Conservation (phyloP, 37 sponge, comb jelly and placozoan species). For the Tethya wilhelma region DNA sequence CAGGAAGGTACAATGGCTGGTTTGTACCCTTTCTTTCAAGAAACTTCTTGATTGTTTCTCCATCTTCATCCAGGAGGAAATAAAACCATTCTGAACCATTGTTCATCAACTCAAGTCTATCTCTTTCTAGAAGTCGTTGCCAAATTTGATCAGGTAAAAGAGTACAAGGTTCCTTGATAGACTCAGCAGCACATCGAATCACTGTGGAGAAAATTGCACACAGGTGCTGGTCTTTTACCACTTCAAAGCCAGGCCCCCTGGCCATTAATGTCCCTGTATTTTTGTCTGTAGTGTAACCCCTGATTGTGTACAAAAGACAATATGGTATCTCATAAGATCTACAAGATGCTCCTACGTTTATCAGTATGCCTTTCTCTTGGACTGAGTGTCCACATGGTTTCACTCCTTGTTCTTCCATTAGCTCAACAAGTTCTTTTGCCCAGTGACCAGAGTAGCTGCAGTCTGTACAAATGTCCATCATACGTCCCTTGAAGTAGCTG, state of each 20-base stretch:
- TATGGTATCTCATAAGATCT: not conserved
- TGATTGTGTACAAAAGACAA: not conserved
- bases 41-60: conserved; percentile 6
- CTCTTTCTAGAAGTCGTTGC: not conserved
- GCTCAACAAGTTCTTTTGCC: conserved; percentile 26
- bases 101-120: not conserved
- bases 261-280: not conserved
- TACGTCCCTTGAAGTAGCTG: conserved; percentile 34
- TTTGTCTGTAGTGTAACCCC: not conserved
- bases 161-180: conserved; percentile 24
- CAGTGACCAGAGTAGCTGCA: conserved; percentile 70
- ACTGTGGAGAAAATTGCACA: conserved; percentile 11
- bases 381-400: conserved; percentile 73
- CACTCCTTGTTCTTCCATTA: conserved; percentile 57
- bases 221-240: no score
- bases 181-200: not conserved
- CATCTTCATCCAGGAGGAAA: conserved; percentile 55
- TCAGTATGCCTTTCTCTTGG: conserved; percentile 57
- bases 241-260: no score
- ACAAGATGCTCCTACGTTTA: conserved; percentile 64
- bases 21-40: no score
- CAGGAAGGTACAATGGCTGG: no score
- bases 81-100: conserved; percentile 35
- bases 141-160: not conserved
- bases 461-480: conserved; percentile 61